phyloP scores from a whole-genome alignment of 1,140 invertebrate species.

The Orius insidiosus region DNA sequence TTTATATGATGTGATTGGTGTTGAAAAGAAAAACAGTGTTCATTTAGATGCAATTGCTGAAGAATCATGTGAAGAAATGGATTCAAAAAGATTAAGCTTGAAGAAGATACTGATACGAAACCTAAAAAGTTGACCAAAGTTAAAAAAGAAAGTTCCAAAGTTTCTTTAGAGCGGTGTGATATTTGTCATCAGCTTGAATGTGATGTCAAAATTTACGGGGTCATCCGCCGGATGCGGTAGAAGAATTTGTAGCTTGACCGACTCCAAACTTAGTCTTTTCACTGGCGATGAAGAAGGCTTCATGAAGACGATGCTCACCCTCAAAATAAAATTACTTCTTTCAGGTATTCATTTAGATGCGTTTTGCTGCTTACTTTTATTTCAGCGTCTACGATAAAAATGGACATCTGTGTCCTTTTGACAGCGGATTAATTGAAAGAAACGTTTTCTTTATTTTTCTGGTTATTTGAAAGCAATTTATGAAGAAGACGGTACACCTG shows the following conservation, averaged over 20 bases:
- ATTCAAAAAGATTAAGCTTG: conserved; percentile 7
- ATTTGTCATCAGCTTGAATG: conserved; percentile 42
- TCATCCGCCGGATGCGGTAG: conserved; percentile 52
- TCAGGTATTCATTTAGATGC: conserved; percentile 25
- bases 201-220: conserved; percentile 51
- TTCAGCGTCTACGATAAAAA: conserved; percentile 62
- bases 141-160: not conserved
- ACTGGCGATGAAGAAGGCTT: conserved; percentile 37
- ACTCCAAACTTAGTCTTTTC: conserved; percentile 55
- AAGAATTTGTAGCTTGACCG: conserved; percentile 60
- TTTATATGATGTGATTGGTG: not conserved
- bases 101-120: not conserved
- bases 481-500: conserved; percentile 47
- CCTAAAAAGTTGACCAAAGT: not conserved
- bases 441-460: conserved; percentile 61
- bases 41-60: not conserved
- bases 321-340: conserved; percentile 44
- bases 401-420: conserved; percentile 64
- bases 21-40: not conserved
- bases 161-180: conserved; percentile 26
- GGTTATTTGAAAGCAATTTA: conserved; percentile 70
- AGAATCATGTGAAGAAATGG: conserved; percentile 4
- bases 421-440: conserved; percentile 60
- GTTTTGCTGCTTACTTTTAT: conserved; percentile 17
- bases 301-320: conserved; percentile 39